Evolutionary conservation across 1,140 invertebrate species (phyloP), one percentile per base, ranked within the genome.

Genomic region (Achroia grisella): DNA sequence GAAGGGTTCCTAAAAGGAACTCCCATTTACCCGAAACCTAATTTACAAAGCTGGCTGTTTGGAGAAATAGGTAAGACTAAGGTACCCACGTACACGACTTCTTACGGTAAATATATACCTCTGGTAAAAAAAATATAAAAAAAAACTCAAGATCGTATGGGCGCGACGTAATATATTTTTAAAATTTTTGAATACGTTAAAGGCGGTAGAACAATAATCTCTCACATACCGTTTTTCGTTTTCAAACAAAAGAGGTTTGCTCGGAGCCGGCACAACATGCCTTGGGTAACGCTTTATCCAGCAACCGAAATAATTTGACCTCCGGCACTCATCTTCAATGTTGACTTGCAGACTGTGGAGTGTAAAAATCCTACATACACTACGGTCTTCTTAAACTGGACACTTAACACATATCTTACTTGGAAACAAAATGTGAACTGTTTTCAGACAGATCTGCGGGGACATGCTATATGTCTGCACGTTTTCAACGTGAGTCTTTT

Each of bases 201-300:
- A 9, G 30, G 3, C 30, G 9, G n/a, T n/a, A n/a, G 30, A 31
- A n/a, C 30, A 31, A 70, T 66, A 70, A 72, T 70, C 70, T 55
- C 65, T 70, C 64, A 70, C 61, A 70, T 71, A 65, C 70, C 63
- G 56, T 63, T 60, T 52, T 46, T 48, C 48, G 39, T 40, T 48
- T 53, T 47, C 42, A 23, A 30, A 68, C 66, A 70, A 68, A 23
- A 69, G 57, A 62, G 56, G 56, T 65, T 62, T 32, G 58, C 60
- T 57, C 35, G 58, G 58, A 64, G 58, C 55, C 56, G 68, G 66
- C 62, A 50, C 46, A 44, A 60, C 54, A 44, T 56, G 63, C 66
- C 62, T 66, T 62, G 56, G 62, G 58, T 62, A 57, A 68, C 57
- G 55, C 50, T 69, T 67, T 69, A 62, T 58, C 40, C 33, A 39